Percentiles rank a stretch among this genome's conserved stretches.
Evolutionary conservation across 2,797 vertebrate genomes (phyloP).

Genomic region (Allobates femoralis): DNA sequence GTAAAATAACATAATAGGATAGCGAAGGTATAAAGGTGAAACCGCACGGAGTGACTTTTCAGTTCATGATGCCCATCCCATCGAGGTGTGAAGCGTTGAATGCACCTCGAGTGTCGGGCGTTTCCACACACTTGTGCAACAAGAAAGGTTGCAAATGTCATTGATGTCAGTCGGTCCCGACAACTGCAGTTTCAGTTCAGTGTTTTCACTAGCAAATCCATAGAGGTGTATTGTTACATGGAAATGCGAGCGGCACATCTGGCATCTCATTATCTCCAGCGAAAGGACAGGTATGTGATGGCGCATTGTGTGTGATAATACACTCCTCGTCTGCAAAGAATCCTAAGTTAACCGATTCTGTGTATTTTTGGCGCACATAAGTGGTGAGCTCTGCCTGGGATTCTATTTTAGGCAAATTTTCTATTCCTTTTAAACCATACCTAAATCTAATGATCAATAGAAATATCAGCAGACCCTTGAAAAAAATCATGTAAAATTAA

Average conservation of each 20-base stretch:
- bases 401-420: not conserved
- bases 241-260: constrained; percentile 12
- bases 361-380: not conserved
- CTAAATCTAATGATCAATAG: not conserved
- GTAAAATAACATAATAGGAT: not conserved
- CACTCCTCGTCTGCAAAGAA: not conserved
- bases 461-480: not conserved
- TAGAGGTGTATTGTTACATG: constrained; percentile 24
- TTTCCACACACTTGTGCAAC: constrained; percentile 28
- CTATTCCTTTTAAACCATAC: not conserved
- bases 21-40: not conserved
- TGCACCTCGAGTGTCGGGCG: not conserved
- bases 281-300: constrained; percentile 14
- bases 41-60: not conserved
- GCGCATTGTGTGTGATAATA: not conserved
- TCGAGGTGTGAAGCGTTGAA: not conserved
- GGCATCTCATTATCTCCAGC: constrained; percentile 7
- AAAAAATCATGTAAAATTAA: no score
- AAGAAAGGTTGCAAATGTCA: constrained; percentile 47
- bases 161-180: constrained; percentile 23
- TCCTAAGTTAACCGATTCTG: not conserved
- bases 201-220: constrained; percentile 31
- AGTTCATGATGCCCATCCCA: not conserved
- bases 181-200: constrained; percentile 2
- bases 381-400: not conserved